Percentiles rank a stretch among this genome's conserved stretches.
Evolutionary conservation across 2,888 invertebrate genomes (phyloP).

Genomic region (Agrochola circellaris): DNA sequence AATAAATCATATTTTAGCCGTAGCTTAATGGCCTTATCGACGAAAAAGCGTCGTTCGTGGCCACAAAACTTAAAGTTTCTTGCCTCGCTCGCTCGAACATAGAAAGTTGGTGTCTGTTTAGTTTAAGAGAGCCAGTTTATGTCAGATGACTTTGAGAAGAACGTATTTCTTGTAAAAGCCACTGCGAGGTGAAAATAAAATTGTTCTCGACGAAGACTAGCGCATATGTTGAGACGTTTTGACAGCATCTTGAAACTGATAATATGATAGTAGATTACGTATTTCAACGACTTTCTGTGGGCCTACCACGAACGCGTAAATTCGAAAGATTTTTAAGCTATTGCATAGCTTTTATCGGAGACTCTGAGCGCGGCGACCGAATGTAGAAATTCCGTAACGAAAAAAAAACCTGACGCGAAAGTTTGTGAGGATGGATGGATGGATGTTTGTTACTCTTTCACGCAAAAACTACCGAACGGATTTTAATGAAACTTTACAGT

Average conservation of each 20-base stretch:
- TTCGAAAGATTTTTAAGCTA: neutral
- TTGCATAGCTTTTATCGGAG: too few species aligned
- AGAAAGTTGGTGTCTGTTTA: conserved; percentile 83
- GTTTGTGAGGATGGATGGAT: too few species aligned
- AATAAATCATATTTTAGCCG: conserved; percentile 65
- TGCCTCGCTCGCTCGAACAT: conserved; percentile 70
- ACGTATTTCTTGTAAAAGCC: conserved; percentile 75
- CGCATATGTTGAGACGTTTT: conserved; percentile 50
- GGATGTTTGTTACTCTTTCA: too few species aligned
- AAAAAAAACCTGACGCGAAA: too few species aligned
- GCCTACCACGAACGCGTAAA: neutral
- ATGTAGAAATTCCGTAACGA: too few species aligned
- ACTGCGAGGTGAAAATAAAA: conserved; percentile 73
- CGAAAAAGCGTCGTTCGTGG: conserved; percentile 67
- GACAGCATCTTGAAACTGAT: conserved; percentile 49
- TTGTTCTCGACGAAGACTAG: conserved; percentile 47
- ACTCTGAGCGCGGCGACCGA: too few species aligned
- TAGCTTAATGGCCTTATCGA: conserved; percentile 66
- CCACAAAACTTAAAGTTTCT: conserved; percentile 75
- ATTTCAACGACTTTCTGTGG: conserved; percentile 14
- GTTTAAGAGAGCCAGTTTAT: conserved; percentile 82
- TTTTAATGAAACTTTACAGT: too few species aligned
- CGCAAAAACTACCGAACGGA: too few species aligned
- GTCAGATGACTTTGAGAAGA: conserved; percentile 83
- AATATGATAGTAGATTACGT: conserved; percentile 29